A percentile compares a stretch with the other conserved stretches of the same genome.
Conservation (phyloP, 2,888 invertebrate genomes). For the Agriopis aurantiaria region DNA sequence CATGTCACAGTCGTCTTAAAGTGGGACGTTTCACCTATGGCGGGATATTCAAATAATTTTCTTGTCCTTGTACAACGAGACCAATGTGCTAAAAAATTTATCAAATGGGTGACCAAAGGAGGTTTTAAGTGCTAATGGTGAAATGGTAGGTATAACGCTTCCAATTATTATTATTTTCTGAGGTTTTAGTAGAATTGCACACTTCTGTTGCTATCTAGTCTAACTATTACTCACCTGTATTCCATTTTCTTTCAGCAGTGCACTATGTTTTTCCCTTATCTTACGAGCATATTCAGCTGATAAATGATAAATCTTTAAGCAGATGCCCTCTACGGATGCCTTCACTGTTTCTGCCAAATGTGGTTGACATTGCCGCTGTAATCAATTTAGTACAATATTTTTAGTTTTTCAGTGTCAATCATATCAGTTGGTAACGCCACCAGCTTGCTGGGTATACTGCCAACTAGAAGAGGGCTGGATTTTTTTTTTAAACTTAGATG, state of each 20-base stretch:
- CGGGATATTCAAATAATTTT: too few relatives aligned
- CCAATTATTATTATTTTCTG: too few relatives aligned
- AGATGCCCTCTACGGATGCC: slow-evolving; percentile 97
- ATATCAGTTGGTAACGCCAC: background rate
- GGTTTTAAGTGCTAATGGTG: too few relatives aligned
- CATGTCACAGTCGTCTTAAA: too few relatives aligned
- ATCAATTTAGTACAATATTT: background rate
- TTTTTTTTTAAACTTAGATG: too few relatives aligned
- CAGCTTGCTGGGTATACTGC: too few relatives aligned
- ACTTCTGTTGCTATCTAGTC: background rate
- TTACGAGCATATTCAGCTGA: slow-evolving; percentile 97
- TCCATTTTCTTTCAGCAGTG: slow-evolving; percentile 94
- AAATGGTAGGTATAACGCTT: too few relatives aligned
- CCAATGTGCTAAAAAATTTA: too few relatives aligned
- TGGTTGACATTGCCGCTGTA: slow-evolving; percentile 96
- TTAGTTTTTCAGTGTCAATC: background rate
- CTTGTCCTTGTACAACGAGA: too few relatives aligned
- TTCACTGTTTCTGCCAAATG: slow-evolving; percentile 98
- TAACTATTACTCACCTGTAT: slow-evolving; percentile 80
- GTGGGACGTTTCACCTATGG: too few relatives aligned
- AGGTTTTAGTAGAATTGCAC: background rate
- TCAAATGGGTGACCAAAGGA: too few relatives aligned
- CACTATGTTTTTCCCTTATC: slow-evolving; percentile 94
- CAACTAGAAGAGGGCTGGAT: too few relatives aligned
- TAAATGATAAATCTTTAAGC: slow-evolving; percentile 96